Conservation (phyloP, 2,888 invertebrate genomes). For the Xanthia togata region DNA sequence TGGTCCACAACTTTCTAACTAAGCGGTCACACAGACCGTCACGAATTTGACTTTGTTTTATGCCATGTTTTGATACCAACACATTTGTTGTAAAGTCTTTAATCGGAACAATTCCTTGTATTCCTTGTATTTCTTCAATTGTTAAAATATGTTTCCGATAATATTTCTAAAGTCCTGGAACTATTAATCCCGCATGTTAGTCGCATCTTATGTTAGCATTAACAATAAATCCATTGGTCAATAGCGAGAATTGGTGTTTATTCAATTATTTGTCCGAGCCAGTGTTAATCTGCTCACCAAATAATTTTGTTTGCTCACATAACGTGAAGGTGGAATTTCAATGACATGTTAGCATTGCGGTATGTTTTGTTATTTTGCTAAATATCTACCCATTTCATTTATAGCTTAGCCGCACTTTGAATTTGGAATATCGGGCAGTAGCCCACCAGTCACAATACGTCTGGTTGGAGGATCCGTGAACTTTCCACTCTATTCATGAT, state of each 20-base stretch:
- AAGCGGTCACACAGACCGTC: no score
- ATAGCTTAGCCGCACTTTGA: not conserved
- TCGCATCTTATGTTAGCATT: not conserved
- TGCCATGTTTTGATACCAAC: no score
- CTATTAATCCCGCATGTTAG: not conserved
- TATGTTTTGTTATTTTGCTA: not conserved
- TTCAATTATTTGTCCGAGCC: constrained; percentile 27
- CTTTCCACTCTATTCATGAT: not conserved
- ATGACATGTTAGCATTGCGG: constrained; percentile 5
- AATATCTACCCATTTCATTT: not conserved
- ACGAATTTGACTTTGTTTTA: no score
- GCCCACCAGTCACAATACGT: not conserved
- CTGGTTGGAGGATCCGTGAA: not conserved
- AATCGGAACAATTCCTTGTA: not conserved
- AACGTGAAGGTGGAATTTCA: constrained; percentile 4
- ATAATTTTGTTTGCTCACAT: constrained; percentile 30
- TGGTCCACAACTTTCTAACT: no score
- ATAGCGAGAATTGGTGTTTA: constrained; percentile 8
- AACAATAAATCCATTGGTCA: constrained; percentile 24
- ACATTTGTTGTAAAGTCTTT: no score
- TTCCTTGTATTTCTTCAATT: not conserved
- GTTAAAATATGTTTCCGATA: no score
- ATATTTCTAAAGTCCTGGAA: not conserved
- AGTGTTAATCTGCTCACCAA: constrained; percentile 27
- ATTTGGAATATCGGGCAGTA: not conserved